Evolutionary conservation across 2,888 invertebrate species (phyloP).

Genomic region (Masnerella sp.): DNA sequence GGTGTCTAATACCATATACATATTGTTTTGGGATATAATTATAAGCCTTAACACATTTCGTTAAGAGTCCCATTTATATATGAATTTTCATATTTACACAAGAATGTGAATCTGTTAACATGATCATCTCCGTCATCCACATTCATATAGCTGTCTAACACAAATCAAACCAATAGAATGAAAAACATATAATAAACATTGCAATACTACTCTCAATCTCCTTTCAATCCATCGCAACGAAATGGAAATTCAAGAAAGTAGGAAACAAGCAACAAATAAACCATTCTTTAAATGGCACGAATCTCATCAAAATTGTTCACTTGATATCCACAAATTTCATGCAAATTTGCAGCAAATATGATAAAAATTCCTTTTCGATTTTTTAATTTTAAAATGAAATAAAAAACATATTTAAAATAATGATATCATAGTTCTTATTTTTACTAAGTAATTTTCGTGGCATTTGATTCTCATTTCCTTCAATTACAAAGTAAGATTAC

Average conservation of each 20-base stretch:
- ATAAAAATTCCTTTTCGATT: too few relatives aligned
- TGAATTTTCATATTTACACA: constrained; percentile 66
- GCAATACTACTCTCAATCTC: too few relatives aligned
- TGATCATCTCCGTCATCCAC: constrained; percentile 17
- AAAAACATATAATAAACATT: background rate
- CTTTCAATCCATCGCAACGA: constrained; percentile 1
- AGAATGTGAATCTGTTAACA: constrained; percentile 39
- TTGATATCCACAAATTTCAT: background rate
- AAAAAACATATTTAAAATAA: too few relatives aligned
- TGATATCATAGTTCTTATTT: too few relatives aligned
- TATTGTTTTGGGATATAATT: constrained; percentile 63
- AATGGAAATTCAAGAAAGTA: constrained; percentile 13
- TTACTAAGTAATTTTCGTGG: too few relatives aligned
- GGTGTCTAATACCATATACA: constrained; percentile 67
- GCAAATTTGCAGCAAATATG: too few relatives aligned
- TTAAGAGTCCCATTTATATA: constrained; percentile 63
- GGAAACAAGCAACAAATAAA: constrained; percentile 1
- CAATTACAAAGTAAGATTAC: too few relatives aligned
- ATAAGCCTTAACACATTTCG: constrained; percentile 68
- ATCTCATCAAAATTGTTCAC: constrained; percentile 40
- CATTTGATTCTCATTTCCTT: background rate
- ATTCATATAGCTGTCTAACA: constrained; percentile 1
- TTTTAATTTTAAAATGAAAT: too few relatives aligned
- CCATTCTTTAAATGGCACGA: constrained; percentile 15
- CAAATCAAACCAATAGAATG: constrained; percentile 8